Base-by-base conservation (phyloP, 2,797 vertebrate genomes). In the Malurus splendens region DNA sequence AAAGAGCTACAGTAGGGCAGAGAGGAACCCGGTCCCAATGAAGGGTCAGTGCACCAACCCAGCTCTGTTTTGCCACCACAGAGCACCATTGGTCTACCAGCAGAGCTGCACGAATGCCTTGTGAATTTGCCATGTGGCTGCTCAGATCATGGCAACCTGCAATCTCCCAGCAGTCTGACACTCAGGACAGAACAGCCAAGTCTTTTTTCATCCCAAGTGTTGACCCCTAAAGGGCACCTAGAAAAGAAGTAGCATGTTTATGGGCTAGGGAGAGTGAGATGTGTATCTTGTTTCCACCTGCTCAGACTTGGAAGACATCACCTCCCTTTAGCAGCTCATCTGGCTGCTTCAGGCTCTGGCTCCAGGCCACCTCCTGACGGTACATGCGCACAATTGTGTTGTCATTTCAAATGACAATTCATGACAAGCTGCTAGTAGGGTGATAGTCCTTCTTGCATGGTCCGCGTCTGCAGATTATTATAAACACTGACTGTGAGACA, bases 371-470 rank as follows among this genome's bases (percentile, higher is more conserved):
- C 87, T 94, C 81, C 62, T 89, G 87, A 90, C 0, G 78, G 87
- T 93, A 94, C 75, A 91, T 85, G 85, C 80, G 57, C 84, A 94
- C 92, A 84, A 61, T 92, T 92, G 78, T 90, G 86, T 90, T 95
- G 92, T 93, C 89, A 87, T 96, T 94, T 90, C 89, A 90, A 87
- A 87, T 86, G 89, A 87, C 91, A 93, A 92, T 88, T 68, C 68
- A 33, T 94, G 94, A 95, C 95, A 95, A 95, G 94, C 71, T 93
- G 95, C 92, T 94, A 95, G 94, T 93, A 93, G 82, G 89, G 95
- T 93, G 95, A 95, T 95, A 95, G 94, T 93, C 94, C 90, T 95
- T 28, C 89, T 93, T 95, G 85, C 95, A 94, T 95, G 95, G 95
- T 95, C 93, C 92, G 68, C 13, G 90, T 93, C 93, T 95, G 93